Evolutionary conservation across 2,113 vertebrate genomes (phyloP), one percentile per base, ranked within the genome.

Genomic region (Epinephelus fuscoguttatus): DNA sequence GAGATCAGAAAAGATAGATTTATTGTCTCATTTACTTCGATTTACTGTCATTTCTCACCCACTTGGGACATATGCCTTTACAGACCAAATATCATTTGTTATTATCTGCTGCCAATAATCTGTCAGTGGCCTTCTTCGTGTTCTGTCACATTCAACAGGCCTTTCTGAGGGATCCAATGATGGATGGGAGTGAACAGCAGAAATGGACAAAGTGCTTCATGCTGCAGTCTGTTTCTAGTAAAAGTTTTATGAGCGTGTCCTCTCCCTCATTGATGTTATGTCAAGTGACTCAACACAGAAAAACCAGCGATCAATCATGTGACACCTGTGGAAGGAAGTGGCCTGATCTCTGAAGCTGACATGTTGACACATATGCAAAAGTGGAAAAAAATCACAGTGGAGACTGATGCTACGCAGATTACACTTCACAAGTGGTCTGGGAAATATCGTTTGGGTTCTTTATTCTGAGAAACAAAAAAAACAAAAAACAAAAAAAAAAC

Each of bases 231-330:
- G 72, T 78, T 74, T 77, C 80, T 73, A 47, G 74, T 84, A 85
- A 91, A 89, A 66, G 4, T 71, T 90, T 81, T 82, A 85, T 27
- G 45, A 85, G 77, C 11, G 6, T 80, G 63, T 88, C 84, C 77
- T 88, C 78, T 82, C 80, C 45, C 70, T 64, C 55, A 56, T 21
- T 78, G 75, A 88, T 81, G 52, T 86, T 75, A 72, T 76, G 79
- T 89, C 78, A 71, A 87, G 75, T 82, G 80, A 86, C 55, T 89
- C 82, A 77, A 78, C 81, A 55, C n/a, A 59, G 25, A 61, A 72
- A 66, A 59, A 59, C 2, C 3, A 74, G 73, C 64, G 59, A 82
- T 88, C 75, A 70, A 60, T 87, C 81, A 74, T 61, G 56, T 82
- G 62, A 76, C 69, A 86, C 74, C 80, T 70, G 50, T 80, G 66